phyloP scores from a whole-genome alignment of 2,888 invertebrate genomes.

The Rhagonycha fulva region DNA sequence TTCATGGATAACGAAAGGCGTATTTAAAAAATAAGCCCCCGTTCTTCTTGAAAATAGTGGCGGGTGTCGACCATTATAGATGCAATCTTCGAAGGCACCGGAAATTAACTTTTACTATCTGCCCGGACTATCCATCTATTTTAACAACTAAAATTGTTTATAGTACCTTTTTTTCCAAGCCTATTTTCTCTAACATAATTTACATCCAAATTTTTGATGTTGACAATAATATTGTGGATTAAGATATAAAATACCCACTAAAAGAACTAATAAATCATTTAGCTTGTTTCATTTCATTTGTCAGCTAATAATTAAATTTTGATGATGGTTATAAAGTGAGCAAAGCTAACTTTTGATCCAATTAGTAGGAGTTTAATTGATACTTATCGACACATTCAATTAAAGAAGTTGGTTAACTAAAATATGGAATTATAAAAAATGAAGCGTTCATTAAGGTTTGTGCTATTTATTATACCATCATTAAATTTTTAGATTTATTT shows the following conservation, averaged over 20 bases:
- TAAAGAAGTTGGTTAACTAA: not conserved
- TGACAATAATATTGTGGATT: not conserved
- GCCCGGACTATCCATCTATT: not conserved
- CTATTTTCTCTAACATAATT: not conserved
- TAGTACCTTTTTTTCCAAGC: not conserved
- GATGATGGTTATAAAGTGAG: not conserved
- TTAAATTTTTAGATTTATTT: not conserved
- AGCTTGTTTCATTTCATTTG: not conserved
- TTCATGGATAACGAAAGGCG: conserved; percentile 31
- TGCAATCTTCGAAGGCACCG: conserved; percentile 21
- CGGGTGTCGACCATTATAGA: conserved; percentile 22
- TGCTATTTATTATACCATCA: not conserved
- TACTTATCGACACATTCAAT: not conserved
- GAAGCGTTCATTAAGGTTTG: not conserved
- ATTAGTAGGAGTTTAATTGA: not conserved
- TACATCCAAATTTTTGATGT: not conserved
- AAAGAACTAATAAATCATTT: not conserved
- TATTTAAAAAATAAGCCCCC: conserved; percentile 1
- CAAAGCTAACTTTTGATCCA: not conserved
- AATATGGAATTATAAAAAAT: not conserved
- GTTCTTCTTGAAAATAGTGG: not conserved
- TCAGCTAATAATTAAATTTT: not conserved
- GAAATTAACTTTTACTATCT: conserved; percentile 32
- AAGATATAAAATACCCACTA: not conserved
- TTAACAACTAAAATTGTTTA: not conserved